Percentiles rank a stretch among this genome's conserved stretches.
These are phyloP conservation scores for Eurois occulta DNA, from an alignment of 2,888 invertebrate genomes.

Conservation along the genomic window DNA sequence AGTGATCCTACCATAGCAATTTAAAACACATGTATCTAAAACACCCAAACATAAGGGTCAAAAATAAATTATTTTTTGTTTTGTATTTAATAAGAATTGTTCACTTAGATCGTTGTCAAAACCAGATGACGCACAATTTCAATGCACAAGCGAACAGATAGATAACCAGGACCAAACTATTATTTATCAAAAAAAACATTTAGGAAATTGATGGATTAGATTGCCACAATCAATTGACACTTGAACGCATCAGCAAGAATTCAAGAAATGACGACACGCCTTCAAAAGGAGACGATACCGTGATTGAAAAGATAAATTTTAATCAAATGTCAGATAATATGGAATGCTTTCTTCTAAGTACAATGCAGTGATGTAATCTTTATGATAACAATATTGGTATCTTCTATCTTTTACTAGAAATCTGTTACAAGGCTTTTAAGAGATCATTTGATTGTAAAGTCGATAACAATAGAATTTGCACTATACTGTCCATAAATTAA, in stretches of 20 bases:
- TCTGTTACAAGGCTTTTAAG: slow-evolving; percentile 58
- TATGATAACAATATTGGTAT: slow-evolving; percentile 24
- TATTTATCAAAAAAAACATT: slow-evolving; percentile 2
- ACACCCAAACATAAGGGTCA: neutral
- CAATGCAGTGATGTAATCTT: slow-evolving; percentile 39
- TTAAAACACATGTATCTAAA: neutral
- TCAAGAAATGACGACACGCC: neutral
- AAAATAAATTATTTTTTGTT: neutral
- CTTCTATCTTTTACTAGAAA: slow-evolving; percentile 34
- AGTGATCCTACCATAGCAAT: neutral
- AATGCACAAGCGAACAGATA: neutral
- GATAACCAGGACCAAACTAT: neutral
- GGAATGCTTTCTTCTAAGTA: slow-evolving; percentile 38
- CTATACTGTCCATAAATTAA: neutral
- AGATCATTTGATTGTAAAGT: slow-evolving; percentile 19
- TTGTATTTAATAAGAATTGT: neutral
- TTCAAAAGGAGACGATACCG: slow-evolving; percentile 2
- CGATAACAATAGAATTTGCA: slow-evolving; percentile 40
- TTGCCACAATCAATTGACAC: neutral
- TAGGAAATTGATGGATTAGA: slow-evolving; percentile 16
- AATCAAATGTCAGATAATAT: slow-evolving; percentile 12
- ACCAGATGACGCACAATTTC: slow-evolving; percentile 4
- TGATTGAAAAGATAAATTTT: slow-evolving; percentile 40
- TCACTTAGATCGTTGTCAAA: neutral
- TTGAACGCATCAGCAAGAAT: neutral